Percentiles rank a stretch among this genome's conserved stretches.
phyloP scores from a whole-genome alignment of 2,113 vertebrate genomes.

The Campylomormyrus tamandua region DNA sequence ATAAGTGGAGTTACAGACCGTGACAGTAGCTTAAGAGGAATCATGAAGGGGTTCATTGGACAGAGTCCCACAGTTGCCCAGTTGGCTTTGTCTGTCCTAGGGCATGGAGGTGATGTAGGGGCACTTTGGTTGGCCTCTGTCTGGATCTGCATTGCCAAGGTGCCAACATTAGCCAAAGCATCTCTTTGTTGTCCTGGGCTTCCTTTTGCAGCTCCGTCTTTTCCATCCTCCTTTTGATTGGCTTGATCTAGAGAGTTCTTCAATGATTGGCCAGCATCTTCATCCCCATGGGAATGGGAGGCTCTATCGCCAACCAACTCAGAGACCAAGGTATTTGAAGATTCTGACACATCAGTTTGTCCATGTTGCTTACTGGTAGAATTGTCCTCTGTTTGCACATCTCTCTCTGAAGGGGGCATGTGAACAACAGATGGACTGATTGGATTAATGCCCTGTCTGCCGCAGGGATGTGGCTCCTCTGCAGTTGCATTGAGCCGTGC shows the following conservation, averaged over 20 bases:
- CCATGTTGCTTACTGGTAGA: not conserved
- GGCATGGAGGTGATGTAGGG: not conserved
- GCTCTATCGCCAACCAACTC: not conserved
- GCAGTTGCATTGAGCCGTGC: conserved; percentile 26
- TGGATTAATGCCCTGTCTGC: not conserved
- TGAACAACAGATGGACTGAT: not conserved
- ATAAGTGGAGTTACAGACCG: conserved; percentile 4
- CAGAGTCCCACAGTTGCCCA: conserved; percentile 10
- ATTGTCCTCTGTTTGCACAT: not conserved
- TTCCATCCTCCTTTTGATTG: not conserved
- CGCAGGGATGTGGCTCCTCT: not conserved
- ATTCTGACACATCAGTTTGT: not conserved
- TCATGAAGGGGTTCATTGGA: conserved; percentile 59
- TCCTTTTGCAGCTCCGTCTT: not conserved
- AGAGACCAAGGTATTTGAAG: not conserved
- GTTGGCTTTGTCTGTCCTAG: not conserved
- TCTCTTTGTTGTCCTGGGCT: not conserved
- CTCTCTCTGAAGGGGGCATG: not conserved
- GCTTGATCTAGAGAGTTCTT: not conserved
- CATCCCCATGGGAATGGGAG: not conserved
- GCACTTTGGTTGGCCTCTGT: not conserved
- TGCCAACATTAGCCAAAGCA: not conserved
- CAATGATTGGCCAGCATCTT: not conserved
- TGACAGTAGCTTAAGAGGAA: conserved; percentile 50
- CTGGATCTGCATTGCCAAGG: not conserved